Percentiles rank a stretch among this genome's conserved stretches.
These are phyloP conservation scores for Chloroclystis v-ata DNA, from an alignment of 2,888 invertebrate species.

Conservation along the genomic window DNA sequence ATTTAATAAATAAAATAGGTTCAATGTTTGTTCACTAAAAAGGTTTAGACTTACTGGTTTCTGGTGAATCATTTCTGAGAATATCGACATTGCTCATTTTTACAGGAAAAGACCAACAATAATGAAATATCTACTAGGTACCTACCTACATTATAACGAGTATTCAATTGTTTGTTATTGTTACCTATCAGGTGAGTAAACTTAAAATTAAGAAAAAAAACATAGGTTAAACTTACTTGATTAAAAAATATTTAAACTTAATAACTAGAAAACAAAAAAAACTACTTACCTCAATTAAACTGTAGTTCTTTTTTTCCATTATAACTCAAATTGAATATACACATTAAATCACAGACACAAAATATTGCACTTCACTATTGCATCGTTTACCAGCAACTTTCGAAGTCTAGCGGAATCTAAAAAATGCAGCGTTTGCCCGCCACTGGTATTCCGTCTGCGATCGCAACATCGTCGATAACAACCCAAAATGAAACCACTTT, in stretches of 20 bases:
- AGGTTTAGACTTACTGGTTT: too few relatives aligned
- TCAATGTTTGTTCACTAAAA: background rate
- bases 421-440: constrained; percentile 50
- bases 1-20: background rate
- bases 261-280: too few relatives aligned
- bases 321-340: constrained; percentile 36
- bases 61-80: constrained; percentile 14
- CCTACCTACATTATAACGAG: too few relatives aligned
- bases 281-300: constrained; percentile 50
- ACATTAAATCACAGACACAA: constrained; percentile 31
- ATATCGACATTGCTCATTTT: constrained; percentile 3
- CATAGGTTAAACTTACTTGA: background rate
- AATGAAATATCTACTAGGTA: background rate
- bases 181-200: background rate
- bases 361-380: constrained; percentile 34
- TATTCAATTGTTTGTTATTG: too few relatives aligned
- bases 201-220: background rate
- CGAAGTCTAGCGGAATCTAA: constrained; percentile 52
- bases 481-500: constrained; percentile 29
- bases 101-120: constrained; percentile 6
- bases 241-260: too few relatives aligned
- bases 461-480: constrained; percentile 43
- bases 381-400: constrained; percentile 51
- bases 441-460: constrained; percentile 35
- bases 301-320: constrained; percentile 39